These are phyloP conservation scores for Hemicordylus capensis DNA, from an alignment of 2,113 vertebrate genomes.

Conservation along the genomic window DNA sequence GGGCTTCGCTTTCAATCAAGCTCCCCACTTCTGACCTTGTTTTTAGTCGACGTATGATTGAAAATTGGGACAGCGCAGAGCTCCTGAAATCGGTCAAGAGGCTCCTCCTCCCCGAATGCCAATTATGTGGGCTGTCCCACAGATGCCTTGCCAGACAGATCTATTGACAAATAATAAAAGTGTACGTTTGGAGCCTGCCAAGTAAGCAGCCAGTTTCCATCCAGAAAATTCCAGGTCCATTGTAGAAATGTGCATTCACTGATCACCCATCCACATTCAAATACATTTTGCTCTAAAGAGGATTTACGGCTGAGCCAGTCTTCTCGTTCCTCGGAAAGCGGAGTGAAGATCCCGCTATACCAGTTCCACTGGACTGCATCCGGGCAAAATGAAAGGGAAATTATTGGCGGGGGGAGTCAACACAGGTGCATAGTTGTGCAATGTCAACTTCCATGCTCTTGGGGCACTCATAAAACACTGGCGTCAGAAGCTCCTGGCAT, in stretches of 20 bases:
- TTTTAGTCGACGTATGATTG: too few species aligned
- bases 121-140: too few species aligned
- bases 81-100: too few species aligned
- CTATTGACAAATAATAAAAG: not conserved
- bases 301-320: conserved; percentile 40
- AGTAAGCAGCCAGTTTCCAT: not conserved
- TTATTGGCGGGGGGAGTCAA: not conserved
- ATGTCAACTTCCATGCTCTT: not conserved
- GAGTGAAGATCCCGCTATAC: conserved; percentile 12
- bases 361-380: conserved; percentile 2
- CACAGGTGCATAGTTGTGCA: conserved; percentile 5
- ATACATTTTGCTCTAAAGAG: not conserved
- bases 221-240: not conserved
- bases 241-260: conserved; percentile 4
- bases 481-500: conserved; percentile 45
- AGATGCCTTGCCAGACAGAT: too few species aligned
- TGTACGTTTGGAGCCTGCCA: not conserved
- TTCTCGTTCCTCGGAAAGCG: conserved; percentile 5
- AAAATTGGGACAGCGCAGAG: too few species aligned
- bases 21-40: too few species aligned
- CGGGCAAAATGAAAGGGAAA: conserved; percentile 37
- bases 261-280: not conserved
- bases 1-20: too few species aligned
- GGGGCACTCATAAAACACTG: conserved; percentile 46
- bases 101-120: too few species aligned